Evolutionary conservation across 1,140 invertebrate species (phyloP).

Genomic region (Hyposmocoma kahamanoa): DNA sequence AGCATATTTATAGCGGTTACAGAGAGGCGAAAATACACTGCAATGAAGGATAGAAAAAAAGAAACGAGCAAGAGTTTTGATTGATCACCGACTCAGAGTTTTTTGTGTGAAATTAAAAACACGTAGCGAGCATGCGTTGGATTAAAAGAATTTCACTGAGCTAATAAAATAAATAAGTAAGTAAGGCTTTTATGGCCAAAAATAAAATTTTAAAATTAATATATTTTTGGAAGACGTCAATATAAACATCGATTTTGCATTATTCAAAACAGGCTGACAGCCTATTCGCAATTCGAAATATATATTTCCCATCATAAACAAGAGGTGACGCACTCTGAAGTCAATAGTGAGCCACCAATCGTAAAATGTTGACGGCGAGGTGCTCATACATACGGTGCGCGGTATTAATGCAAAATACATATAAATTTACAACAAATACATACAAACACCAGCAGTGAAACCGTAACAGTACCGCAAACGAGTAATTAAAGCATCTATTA

Average conservation of each 20-base stretch:
- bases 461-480: slow-evolving; percentile 52
- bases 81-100: slow-evolving; percentile 67
- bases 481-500: slow-evolving; percentile 66
- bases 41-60: slow-evolving; percentile 64
- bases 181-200: slow-evolving; percentile 48
- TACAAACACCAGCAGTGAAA: slow-evolving; percentile 30
- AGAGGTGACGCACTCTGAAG: no score
- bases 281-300: no score
- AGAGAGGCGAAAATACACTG: slow-evolving; percentile 64
- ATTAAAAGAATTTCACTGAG: slow-evolving; percentile 69
- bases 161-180: no score
- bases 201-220: slow-evolving; percentile 55
- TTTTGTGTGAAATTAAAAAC: slow-evolving; percentile 73
- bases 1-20: slow-evolving; percentile 66
- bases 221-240: slow-evolving; percentile 42
- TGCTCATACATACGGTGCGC: no score
- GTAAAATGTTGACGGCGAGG: no score
- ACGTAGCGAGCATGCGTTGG: slow-evolving; percentile 62
- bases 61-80: slow-evolving; percentile 61
- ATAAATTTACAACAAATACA: slow-evolving; percentile 13
- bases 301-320: no score
- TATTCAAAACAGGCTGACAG: no score
- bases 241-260: slow-evolving; percentile 47
- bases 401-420: no score
- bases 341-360: no score